A percentile compares a stretch with the other conserved stretches of the same genome.
These are phyloP conservation scores for Montipora capitata DNA, from an alignment of 92 coral and sea anemone genomes.

Conservation along the genomic window DNA sequence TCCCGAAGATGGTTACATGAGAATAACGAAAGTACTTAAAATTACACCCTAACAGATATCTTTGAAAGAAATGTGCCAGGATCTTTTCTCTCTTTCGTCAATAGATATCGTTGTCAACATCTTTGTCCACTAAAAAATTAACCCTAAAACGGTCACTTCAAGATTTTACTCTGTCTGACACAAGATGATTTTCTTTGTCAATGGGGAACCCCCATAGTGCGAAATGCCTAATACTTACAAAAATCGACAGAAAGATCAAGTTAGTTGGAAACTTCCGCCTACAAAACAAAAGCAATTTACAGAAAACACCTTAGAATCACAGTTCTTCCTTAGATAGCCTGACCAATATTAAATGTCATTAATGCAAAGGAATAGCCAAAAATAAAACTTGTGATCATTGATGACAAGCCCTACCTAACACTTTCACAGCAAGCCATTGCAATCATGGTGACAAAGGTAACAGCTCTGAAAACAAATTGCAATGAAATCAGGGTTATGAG, in stretches of 20 bases:
- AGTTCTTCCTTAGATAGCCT: background rate
- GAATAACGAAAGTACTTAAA: too few species aligned
- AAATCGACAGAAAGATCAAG: slow-evolving; percentile 84
- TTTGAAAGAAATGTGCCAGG: too few species aligned
- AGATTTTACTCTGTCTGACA: too few species aligned
- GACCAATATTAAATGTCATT: background rate
- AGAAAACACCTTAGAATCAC: background rate
- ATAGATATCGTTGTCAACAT: too few species aligned
- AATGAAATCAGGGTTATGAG: background rate
- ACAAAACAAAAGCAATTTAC: slow-evolving; percentile 9
- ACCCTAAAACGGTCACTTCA: too few species aligned
- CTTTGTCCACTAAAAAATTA: too few species aligned
- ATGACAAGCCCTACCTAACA: slow-evolving; percentile 76
- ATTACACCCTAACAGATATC: too few species aligned
- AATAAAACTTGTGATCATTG: too few species aligned
- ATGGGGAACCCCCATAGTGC: too few species aligned
- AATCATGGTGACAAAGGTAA: slow-evolving; percentile 95
- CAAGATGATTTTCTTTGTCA: too few species aligned
- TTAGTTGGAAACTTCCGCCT: slow-evolving; percentile 95
- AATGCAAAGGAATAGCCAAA: background rate
- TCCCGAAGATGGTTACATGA: too few species aligned
- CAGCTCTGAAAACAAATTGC: slow-evolving; percentile 75
- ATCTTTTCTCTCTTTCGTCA: too few species aligned
- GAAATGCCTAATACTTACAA: slow-evolving; percentile 79
- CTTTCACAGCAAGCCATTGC: slow-evolving; percentile 98